A percentile compares a stretch with the other conserved stretches of the same genome.
phyloP scores from a whole-genome alignment of 2,888 invertebrate species.

The Rhingia campestris region DNA sequence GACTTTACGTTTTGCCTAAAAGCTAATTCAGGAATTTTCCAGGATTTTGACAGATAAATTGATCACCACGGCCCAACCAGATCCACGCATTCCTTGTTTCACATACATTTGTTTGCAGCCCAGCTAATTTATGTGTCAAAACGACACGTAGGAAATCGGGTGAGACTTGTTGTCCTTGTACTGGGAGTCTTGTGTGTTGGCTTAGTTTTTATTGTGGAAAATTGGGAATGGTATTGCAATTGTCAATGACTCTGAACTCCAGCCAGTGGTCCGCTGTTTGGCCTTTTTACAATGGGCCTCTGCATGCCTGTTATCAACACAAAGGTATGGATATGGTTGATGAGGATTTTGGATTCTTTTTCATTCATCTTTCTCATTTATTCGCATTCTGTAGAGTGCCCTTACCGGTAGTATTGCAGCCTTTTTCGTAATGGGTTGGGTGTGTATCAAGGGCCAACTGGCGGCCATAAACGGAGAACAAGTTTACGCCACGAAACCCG shows the following conservation, averaged over 20 bases:
- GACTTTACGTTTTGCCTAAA: too few relatives aligned
- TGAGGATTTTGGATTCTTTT: too few relatives aligned
- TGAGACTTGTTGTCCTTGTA: constrained; percentile 87
- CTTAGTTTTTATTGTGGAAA: constrained; percentile 87
- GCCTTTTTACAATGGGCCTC: constrained; percentile 88
- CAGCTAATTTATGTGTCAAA: too few relatives aligned
- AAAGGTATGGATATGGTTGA: constrained; percentile 82
- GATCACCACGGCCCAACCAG: too few relatives aligned
- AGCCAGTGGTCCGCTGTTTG: constrained; percentile 87
- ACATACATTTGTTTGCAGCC: too few relatives aligned
- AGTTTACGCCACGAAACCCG: constrained; percentile 84
- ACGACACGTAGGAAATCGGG: too few relatives aligned
- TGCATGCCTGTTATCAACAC: constrained; percentile 86
- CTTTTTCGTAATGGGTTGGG: constrained; percentile 86
- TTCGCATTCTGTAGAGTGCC: constrained; percentile 85
- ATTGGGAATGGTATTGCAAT: constrained; percentile 87
- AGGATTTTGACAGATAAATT: too few relatives aligned
- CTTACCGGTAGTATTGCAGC: constrained; percentile 86
- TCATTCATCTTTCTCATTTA: neutral
- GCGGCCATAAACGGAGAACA: constrained; percentile 86
- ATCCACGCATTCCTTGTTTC: too few relatives aligned
- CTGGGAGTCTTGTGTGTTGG: constrained; percentile 87
- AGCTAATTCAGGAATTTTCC: too few relatives aligned
- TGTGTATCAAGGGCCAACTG: constrained; percentile 87
- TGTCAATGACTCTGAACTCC: constrained; percentile 87